Base-by-base conservation (phyloP, 2,888 invertebrate species). In the Rhingia campestris region DNA sequence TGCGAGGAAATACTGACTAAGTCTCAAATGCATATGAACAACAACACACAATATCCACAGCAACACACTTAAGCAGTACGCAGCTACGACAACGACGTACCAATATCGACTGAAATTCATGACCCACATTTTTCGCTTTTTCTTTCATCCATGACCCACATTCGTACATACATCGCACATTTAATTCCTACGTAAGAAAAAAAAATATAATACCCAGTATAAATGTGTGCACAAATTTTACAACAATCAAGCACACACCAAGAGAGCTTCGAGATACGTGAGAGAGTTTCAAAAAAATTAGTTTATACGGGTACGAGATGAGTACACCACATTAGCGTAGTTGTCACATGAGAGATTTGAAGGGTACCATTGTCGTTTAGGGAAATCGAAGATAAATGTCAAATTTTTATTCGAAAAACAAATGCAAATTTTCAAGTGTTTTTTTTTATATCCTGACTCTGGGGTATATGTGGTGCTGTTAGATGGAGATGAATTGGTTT, bases 141-240 rank as follows among this genome's bases (percentile, higher is more conserved):
- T 85, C 85, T 85, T 85, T 85, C 85, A 81, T 85, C 85, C 80
- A 81, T 85, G 85, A 85, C 85, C 85, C 85, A 80, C 70, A 85
- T 85, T 85, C 41, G 63, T 54, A 37, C 64, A 64, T 54, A 69
- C 61, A 66, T 61, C 49, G 67, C 49, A 64, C 59, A 66, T 76
- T 81, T 76, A 76, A 76, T 81, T 81, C 70, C 76, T 81, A 81
- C 66, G 64, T 76, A 76, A 51, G 58, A 63, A 58, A 58, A 70
- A 39, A 43, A 41, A 33, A 70, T 32, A 39, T 4, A 10, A 51
- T 6, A 32, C 4, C 6, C 32, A 49, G 22, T 51, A 35, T 72
- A 59, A 53, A 32, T 22, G 22, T 22, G 22, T 58, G 47, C 37
- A 53, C 53, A 61, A 72, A 58, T 63, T 77, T 79, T 59, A 79